phyloP scores from a whole-genome alignment of 2,888 invertebrate species.

The Parascotia fuliginaria region DNA sequence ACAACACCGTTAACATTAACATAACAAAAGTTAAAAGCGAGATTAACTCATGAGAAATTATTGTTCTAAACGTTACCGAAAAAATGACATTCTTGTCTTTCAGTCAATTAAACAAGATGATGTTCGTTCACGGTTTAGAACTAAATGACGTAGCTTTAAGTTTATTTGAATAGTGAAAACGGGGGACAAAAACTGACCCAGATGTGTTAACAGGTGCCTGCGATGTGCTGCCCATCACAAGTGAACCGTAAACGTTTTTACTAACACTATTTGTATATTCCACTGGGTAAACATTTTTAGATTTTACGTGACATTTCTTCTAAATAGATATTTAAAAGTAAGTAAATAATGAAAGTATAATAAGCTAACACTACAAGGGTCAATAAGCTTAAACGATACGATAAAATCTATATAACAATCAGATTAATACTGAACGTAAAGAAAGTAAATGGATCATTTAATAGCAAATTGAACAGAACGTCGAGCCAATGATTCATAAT shows the following conservation, averaged over 20 bases:
- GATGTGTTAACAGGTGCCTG: slow-evolving; percentile 67
- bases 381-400: slow-evolving; percentile 36
- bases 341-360: too few relatives aligned
- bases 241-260: slow-evolving; percentile 64
- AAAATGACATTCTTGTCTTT: slow-evolving; percentile 42
- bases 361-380: slow-evolving; percentile 30
- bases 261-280: slow-evolving; percentile 47
- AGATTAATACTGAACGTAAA: slow-evolving; percentile 48
- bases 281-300: slow-evolving; percentile 20
- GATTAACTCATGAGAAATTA: slow-evolving; percentile 44
- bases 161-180: slow-evolving; percentile 76
- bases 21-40: slow-evolving; percentile 34
- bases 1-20: slow-evolving; percentile 36
- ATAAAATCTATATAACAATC: slow-evolving; percentile 44
- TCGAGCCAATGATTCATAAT: slow-evolving; percentile 59
- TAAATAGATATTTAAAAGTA: slow-evolving; percentile 13
- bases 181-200: slow-evolving; percentile 69
- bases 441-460: slow-evolving; percentile 59
- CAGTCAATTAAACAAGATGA: slow-evolving; percentile 54
- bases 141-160: slow-evolving; percentile 44
- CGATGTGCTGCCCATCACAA: slow-evolving; percentile 54
- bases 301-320: not conserved
- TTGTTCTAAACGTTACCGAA: slow-evolving; percentile 37
- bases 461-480: slow-evolving; percentile 43
- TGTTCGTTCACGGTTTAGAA: slow-evolving; percentile 45